A percentile compares a stretch with the other conserved stretches of the same genome.
These are phyloP conservation scores for Halcyon senegalensis DNA, from an alignment of 2,113 vertebrate genomes.

Conservation along the genomic window DNA sequence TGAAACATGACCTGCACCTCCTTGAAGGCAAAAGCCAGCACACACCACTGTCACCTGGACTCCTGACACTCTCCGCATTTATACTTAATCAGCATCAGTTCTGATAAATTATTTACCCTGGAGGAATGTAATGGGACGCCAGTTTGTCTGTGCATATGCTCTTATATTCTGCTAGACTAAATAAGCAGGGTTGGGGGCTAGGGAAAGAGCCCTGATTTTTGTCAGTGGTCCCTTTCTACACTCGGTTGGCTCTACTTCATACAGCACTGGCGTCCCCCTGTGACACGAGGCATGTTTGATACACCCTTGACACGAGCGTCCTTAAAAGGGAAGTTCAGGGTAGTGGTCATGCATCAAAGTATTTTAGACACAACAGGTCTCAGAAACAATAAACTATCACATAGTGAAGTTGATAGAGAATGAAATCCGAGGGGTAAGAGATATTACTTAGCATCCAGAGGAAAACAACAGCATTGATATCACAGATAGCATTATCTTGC, in stretches of 20 bases:
- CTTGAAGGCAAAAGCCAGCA: slow-evolving; percentile 45
- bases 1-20: slow-evolving; percentile 18
- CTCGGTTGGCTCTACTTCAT: not conserved
- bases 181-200: not conserved
- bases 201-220: not conserved
- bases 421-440: not conserved
- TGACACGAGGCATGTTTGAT: not conserved
- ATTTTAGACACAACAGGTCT: slow-evolving; percentile 34
- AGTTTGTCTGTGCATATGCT: slow-evolving; percentile 44
- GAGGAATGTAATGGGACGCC: slow-evolving; percentile 47
- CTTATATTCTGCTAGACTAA: slow-evolving; percentile 62
- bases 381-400: slow-evolving; percentile 16
- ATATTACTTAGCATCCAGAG: not conserved
- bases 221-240: not conserved
- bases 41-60: slow-evolving; percentile 29
- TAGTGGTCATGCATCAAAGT: not conserved
- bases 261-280: not conserved
- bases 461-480: not conserved
- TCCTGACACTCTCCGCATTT: slow-evolving; percentile 52
- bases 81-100: slow-evolving; percentile 65
- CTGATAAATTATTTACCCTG: slow-evolving; percentile 67
- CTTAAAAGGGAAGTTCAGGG: not conserved
- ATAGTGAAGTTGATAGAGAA: not conserved
- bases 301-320: not conserved
- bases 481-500: not conserved